phyloP scores from a whole-genome alignment of 2,113 vertebrate genomes.

The Phaetusa simplex region DNA sequence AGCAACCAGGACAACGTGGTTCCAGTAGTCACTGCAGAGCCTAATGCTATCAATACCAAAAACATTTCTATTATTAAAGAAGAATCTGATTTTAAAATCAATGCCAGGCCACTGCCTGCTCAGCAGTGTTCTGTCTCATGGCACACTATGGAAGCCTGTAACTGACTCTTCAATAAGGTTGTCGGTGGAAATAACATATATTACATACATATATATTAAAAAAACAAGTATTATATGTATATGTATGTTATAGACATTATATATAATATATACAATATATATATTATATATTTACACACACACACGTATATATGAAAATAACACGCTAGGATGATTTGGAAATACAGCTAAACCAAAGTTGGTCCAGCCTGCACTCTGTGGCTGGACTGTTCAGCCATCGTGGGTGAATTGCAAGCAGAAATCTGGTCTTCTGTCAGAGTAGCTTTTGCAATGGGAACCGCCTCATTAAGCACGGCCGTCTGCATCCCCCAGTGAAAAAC shows the following conservation, averaged over 20 bases:
- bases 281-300: not conserved
- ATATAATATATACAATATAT: not conserved
- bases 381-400: not conserved
- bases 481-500: not conserved
- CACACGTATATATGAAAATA: not conserved
- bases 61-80: not conserved
- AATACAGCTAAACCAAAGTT: not conserved
- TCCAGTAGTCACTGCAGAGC: not conserved
- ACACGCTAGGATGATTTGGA: not conserved
- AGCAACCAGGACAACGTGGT: not conserved
- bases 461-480: accelerated
- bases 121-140: not conserved
- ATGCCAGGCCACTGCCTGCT: not conserved
- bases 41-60: not conserved
- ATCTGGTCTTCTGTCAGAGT: not conserved
- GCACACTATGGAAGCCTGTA: not conserved
- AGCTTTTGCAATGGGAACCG: not conserved
- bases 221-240: not conserved
- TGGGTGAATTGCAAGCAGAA: not conserved
- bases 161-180: not conserved
- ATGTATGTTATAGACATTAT: not conserved
- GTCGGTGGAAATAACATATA: not conserved
- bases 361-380: not conserved
- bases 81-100: not conserved
- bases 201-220: not conserved